Percentiles rank a stretch among this genome's conserved stretches.
Evolutionary conservation across 1,140 invertebrate species (phyloP).

Genomic region (Steinernema feltiae): DNA sequence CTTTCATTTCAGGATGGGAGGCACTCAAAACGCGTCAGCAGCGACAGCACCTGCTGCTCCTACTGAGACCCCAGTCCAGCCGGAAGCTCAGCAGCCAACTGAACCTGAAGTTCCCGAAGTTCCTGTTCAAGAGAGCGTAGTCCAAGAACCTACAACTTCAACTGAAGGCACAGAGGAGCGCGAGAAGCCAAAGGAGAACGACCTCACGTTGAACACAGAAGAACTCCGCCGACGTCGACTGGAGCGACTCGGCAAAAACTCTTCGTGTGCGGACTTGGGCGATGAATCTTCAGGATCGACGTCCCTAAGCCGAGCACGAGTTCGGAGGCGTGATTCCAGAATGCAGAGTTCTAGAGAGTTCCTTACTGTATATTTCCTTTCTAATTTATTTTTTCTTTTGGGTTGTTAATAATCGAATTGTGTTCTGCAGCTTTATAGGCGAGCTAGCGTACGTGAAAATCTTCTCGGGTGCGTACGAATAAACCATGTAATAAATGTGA

Average conservation of each 20-base stretch:
- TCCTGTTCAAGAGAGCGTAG: neutral
- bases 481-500: too few species aligned
- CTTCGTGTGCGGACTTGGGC: neutral
- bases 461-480: too few species aligned
- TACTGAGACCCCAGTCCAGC: too few species aligned
- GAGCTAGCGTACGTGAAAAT: neutral
- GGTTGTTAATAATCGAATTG: neutral
- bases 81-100: neutral
- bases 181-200: neutral
- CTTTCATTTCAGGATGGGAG: too few species aligned
- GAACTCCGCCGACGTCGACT: neutral
- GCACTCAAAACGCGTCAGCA: too few species aligned
- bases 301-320: neutral
- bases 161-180: neutral
- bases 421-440: neutral
- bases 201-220: too few species aligned
- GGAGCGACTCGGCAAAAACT: neutral
- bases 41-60: too few species aligned
- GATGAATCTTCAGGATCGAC: neutral
- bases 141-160: neutral
- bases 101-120: neutral
- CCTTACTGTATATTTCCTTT: neutral
- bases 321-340: neutral
- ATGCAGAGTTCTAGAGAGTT: too few species aligned
- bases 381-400: neutral